A percentile compares a stretch with the other conserved stretches of the same genome.
Evolutionary conservation across 1,140 invertebrate species (phyloP).

Genomic region (Micrasema longulum): DNA sequence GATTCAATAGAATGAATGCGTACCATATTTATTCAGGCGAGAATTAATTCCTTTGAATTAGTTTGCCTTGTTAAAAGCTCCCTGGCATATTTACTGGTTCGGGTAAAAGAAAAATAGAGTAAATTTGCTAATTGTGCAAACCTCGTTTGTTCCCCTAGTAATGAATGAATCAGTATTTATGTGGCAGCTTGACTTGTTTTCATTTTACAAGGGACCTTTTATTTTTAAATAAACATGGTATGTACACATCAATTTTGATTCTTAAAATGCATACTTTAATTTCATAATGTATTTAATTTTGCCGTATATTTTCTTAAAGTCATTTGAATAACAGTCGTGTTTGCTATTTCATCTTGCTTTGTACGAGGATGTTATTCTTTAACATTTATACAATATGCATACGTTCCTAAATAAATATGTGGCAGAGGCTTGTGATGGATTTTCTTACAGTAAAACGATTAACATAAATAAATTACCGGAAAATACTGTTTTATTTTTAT

Average conservation of each 20-base stretch:
- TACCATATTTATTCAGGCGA: conserved; percentile 34
- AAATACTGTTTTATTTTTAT: no score
- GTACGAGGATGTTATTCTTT: no score
- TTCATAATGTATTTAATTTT: no score
- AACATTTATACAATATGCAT: no score
- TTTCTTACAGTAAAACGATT: no score
- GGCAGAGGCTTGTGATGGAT: no score
- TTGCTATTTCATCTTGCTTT: no score
- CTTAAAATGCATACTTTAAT: no score
- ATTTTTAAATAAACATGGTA: neutral
- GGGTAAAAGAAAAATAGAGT: conserved; percentile 28
- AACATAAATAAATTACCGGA: no score
- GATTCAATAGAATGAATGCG: conserved; percentile 14
- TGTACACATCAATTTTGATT: neutral
- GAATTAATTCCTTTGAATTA: conserved; percentile 29
- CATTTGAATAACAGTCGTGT: no score
- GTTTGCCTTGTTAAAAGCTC: conserved; percentile 30
- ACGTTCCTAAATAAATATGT: no score
- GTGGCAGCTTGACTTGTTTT: neutral
- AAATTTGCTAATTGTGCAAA: conserved; percentile 23
- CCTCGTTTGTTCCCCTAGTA: conserved; percentile 6
- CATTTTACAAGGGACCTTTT: neutral
- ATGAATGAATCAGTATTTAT: conserved; percentile 1
- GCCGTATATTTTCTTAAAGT: no score
- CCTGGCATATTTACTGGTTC: neutral